Evolutionary conservation across 2,113 vertebrate species (phyloP).

Genomic region (Tiliqua scincoides): DNA sequence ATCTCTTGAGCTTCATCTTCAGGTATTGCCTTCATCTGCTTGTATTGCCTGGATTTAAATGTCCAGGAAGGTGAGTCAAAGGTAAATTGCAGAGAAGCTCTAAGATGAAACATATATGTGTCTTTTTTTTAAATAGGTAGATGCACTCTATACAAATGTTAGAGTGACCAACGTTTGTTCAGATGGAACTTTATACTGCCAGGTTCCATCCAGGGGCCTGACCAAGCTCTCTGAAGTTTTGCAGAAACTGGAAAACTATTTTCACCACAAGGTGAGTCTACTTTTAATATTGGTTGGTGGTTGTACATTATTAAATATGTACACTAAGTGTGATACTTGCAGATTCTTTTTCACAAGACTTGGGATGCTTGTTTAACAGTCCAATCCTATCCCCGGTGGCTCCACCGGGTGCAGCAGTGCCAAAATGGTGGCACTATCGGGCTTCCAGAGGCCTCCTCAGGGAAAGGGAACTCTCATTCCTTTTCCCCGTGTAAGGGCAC

Average conservation of each 20-base stretch:
- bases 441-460: no score
- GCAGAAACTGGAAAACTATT: slow-evolving; percentile 83
- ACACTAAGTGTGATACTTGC: background rate
- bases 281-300: background rate
- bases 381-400: no score
- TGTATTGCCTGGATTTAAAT: background rate
- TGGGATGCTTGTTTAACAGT: no score
- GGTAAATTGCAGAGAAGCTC: background rate
- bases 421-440: no score
- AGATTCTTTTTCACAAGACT: no score
- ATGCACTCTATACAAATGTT: slow-evolving; percentile 81
- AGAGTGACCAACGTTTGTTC: slow-evolving; percentile 86
- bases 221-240: slow-evolving; percentile 81
- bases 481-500: no score
- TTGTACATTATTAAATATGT: background rate
- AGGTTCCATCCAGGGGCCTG: slow-evolving; percentile 88
- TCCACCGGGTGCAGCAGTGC: no score
- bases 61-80: no score
- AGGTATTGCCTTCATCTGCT: slow-evolving; percentile 71
- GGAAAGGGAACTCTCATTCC: no score
- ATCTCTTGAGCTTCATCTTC: slow-evolving; percentile 84
- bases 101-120: background rate
- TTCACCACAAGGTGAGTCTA: slow-evolving; percentile 80
- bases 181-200: slow-evolving; percentile 89
- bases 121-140: slow-evolving; percentile 74